phyloP scores from a whole-genome alignment of 2,888 invertebrate species.

The Hirtodrosophila confusa region DNA sequence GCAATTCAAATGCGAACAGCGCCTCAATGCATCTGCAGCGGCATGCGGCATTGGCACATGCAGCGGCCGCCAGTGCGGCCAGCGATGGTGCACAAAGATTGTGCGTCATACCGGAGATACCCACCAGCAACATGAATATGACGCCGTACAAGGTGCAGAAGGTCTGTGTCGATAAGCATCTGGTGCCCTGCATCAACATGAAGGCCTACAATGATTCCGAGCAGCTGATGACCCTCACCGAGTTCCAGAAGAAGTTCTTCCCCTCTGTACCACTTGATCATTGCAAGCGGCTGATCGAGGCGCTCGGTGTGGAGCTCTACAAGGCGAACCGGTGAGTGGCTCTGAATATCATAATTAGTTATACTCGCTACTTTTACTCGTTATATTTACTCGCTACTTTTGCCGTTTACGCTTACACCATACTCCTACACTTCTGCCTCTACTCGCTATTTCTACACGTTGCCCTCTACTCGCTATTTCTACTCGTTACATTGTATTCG shows the following conservation, averaged over 20 bases:
- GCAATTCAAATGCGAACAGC: conserved; percentile 47
- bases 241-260: conserved; percentile 92
- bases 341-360: too few species aligned
- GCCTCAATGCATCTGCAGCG: conserved; percentile 85
- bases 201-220: conserved; percentile 93
- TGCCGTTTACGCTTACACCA: too few species aligned
- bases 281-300: conserved; percentile 92
- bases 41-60: conserved; percentile 78
- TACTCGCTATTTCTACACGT: too few species aligned
- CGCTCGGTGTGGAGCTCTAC: conserved; percentile 91
- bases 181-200: conserved; percentile 94
- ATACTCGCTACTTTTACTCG: too few species aligned
- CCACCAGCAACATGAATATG: conserved; percentile 88
- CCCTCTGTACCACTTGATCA: conserved; percentile 90
- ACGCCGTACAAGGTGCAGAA: conserved; percentile 93
- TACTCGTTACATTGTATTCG: neutral
- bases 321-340: conserved; percentile 91
- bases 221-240: conserved; percentile 92
- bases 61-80: conserved; percentile 64
- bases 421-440: too few species aligned
- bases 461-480: too few species aligned
- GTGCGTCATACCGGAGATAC: conserved; percentile 89
- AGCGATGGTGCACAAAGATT: conserved; percentile 83
- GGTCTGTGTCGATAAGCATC: conserved; percentile 91
- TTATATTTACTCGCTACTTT: neutral